Evolutionary conservation across 2,888 invertebrate species (phyloP).

Genomic region (Napeogenes sylphis): DNA sequence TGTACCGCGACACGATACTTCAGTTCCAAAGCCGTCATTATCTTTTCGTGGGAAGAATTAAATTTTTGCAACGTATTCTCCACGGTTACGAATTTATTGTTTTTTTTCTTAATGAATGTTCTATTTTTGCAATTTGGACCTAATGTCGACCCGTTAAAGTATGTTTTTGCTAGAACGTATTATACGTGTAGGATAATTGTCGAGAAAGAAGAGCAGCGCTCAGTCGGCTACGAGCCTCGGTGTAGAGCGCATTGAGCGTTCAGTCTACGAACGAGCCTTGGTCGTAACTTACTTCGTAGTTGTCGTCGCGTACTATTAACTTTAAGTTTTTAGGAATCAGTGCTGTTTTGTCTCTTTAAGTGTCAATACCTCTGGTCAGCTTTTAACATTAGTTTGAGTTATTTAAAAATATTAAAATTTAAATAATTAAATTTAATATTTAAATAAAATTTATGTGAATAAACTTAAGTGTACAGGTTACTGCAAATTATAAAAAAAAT

Average conservation of each 20-base stretch:
- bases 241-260: constrained; percentile 46
- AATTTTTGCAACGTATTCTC: constrained; percentile 63
- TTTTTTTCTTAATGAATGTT: constrained; percentile 23
- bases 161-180: constrained; percentile 37
- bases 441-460: too few species aligned
- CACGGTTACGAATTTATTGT: constrained; percentile 48
- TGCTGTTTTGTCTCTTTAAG: constrained; percentile 8
- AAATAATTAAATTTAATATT: too few species aligned
- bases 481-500: too few species aligned
- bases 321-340: constrained; percentile 22
- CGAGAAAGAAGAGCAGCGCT: constrained; percentile 51
- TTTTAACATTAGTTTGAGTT: too few species aligned
- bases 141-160: constrained; percentile 39
- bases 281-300: constrained; percentile 66
- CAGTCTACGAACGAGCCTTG: constrained; percentile 38
- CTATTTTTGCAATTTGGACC: constrained; percentile 38
- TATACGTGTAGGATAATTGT: constrained; percentile 46
- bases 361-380: too few species aligned
- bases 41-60: constrained; percentile 68
- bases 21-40: constrained; percentile 72
- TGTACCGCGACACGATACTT: constrained; percentile 58
- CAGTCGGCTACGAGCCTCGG: constrained; percentile 69
- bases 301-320: constrained; percentile 22
- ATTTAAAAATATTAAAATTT: too few species aligned
- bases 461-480: too few species aligned